A percentile compares a stretch with the other conserved stretches of the same genome.
phyloP scores from a whole-genome alignment of 23 tunicate genomes.

The Ascidia mentula region DNA sequence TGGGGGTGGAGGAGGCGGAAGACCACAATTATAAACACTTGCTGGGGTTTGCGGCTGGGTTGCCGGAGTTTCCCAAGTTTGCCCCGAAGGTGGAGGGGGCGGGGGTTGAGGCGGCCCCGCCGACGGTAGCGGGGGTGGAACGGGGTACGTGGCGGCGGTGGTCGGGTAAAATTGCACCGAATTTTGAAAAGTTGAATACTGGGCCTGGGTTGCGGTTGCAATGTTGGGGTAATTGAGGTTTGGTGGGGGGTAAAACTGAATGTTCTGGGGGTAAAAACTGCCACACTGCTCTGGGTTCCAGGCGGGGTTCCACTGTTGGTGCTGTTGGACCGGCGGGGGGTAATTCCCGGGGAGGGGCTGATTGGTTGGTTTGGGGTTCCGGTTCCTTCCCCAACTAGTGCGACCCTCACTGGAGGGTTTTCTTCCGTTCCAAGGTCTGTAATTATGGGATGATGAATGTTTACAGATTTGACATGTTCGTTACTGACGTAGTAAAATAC shows the following conservation, averaged over 20 bases:
- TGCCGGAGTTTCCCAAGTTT: neutral
- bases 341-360: slow-evolving; percentile 20
- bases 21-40: neutral
- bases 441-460: neutral
- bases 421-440: neutral
- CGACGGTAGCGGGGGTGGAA: slow-evolving; percentile 34
- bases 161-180: slow-evolving; percentile 31
- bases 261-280: neutral
- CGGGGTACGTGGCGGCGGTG: slow-evolving; percentile 6
- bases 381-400: neutral
- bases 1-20: slow-evolving; percentile 38
- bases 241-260: neutral
- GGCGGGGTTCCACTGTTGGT: neutral
- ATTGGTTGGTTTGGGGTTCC: neutral
- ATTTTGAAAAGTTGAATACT: slow-evolving; percentile 12
- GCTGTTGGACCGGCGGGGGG: slow-evolving; percentile 6
- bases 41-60: neutral
- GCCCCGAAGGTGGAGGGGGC: slow-evolving; percentile 24
- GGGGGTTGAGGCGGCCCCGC: slow-evolving; percentile 35
- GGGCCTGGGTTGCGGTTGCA: neutral
- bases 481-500: too few species aligned
- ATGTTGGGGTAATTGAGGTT: neutral
- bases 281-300: too few species aligned
- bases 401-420: neutral
- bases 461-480: neutral